Base-by-base conservation (phyloP, 2,888 invertebrate genomes). In the Bugulina stolonifera region DNA sequence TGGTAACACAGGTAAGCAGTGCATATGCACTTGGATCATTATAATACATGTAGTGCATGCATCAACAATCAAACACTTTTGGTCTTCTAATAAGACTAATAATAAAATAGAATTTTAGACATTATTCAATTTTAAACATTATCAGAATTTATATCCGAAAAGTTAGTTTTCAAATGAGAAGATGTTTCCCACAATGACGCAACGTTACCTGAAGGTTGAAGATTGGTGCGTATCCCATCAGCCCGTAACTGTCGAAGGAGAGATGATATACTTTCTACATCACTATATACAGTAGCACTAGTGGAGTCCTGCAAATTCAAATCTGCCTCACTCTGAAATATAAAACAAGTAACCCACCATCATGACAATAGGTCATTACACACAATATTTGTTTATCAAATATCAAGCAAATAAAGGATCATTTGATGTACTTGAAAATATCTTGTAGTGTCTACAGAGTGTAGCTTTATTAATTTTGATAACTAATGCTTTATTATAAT, bases 131-230 rank as follows among this genome's bases (percentile, higher is more conserved):
- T n/a, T n/a, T n/a, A n/a, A n/a, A n/a, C n/a, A n/a, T n/a, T n/a
- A n/a, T n/a, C n/a, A n/a, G n/a, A n/a, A n/a, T n/a, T n/a, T n/a
- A n/a, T n/a, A n/a, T n/a, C n/a, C n/a, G n/a, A n/a, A n/a, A n/a
- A n/a, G n/a, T n/a, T n/a, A n/a, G n/a, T n/a, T n/a, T n/a, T n/a
- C n/a, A n/a, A n/a, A n/a, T n/a, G n/a, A n/a, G n/a, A n/a, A n/a
- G n/a, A n/a, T n/a, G n/a, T n/a, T n/a, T n/a, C n/a, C n/a, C n/a
- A n/a, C n/a, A n/a, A n/a, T n/a, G n/a, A n/a, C n/a, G n/a, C n/a
- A n/a, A n/a, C n/a, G n/a, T 64, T 32, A 64, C 64, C 64, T 14
- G 64, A 64, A 10, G 64, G 64, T 27, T 64, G 64, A 18, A 64
- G 32, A 32, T 27, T 64, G 10, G 32, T 64, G 2, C 64, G 64